Percentiles rank a stretch among this genome's conserved stretches.
phyloP scores from a whole-genome alignment of 2,888 invertebrate species.

The Phengaris arion region DNA sequence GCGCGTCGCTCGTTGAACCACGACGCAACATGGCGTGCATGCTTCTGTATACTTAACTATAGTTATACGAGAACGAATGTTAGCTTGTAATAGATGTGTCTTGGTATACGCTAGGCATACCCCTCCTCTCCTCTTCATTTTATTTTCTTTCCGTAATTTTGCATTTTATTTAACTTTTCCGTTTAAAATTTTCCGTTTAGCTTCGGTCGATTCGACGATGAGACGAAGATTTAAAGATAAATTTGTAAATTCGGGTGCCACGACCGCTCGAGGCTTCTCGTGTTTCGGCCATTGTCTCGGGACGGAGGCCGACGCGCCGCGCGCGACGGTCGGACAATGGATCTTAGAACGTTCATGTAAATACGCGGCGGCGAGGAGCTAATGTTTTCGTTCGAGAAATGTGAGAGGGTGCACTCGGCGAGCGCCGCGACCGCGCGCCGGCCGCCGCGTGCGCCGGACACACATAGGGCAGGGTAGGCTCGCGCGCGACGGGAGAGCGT shows the following conservation, averaged over 20 bases:
- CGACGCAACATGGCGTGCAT: conserved; percentile 76
- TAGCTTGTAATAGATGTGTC: conserved; percentile 77
- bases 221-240: conserved; percentile 36
- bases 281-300: conserved; percentile 71
- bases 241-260: conserved; percentile 35
- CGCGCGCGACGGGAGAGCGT: conserved; percentile 68
- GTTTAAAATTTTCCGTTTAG: conserved; percentile 40
- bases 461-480: conserved; percentile 57
- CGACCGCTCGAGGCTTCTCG: conserved; percentile 30
- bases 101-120: conserved; percentile 66
- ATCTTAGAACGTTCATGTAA: conserved; percentile 65
- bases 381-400: conserved; percentile 69
- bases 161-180: conserved; percentile 44
- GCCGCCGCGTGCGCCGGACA: conserved; percentile 32
- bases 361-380: conserved; percentile 65
- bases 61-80: conserved; percentile 66
- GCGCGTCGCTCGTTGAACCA: conserved; percentile 70
- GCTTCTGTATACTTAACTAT: conserved; percentile 73
- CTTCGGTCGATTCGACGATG: conserved; percentile 26
- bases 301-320: conserved; percentile 60
- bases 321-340: conserved; percentile 72
- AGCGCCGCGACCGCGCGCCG: conserved; percentile 51
- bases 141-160: conserved; percentile 41
- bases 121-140: conserved; percentile 60
- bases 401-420: conserved; percentile 51